These are phyloP conservation scores for Anseranas semipalmata DNA, from an alignment of 2,113 vertebrate genomes.

Conservation along the genomic window DNA sequence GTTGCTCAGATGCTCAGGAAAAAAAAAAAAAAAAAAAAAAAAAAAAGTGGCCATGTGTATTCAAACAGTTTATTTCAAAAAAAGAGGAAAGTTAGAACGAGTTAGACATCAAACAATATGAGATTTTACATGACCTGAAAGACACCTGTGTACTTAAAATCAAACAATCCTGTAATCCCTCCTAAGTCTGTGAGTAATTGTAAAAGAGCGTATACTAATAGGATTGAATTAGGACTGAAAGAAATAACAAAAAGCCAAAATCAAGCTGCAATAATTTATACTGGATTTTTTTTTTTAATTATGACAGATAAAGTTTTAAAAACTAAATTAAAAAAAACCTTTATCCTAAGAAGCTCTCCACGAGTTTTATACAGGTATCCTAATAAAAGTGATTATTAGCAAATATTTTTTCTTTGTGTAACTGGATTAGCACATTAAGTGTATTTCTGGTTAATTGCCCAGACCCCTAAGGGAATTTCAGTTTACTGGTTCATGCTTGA, in stretches of 20 bases:
- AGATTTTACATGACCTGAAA: background rate
- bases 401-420: slow-evolving; percentile 9
- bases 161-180: background rate
- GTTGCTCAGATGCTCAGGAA: slow-evolving; percentile 4
- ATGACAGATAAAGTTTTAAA: background rate
- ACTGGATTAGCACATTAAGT: background rate
- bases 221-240: background rate
- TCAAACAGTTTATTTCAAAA: background rate
- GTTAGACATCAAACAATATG: background rate
- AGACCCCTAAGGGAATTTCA: background rate
- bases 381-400: background rate
- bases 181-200: background rate
- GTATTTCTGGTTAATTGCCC: background rate
- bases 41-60: background rate
- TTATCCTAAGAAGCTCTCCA: background rate
- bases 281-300: background rate
- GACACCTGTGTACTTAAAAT: background rate
- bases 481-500: background rate
- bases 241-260: background rate
- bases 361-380: background rate
- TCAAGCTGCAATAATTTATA: background rate
- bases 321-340: background rate
- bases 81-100: background rate
- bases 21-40: background rate
- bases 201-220: background rate